Evolutionary conservation across 2,797 vertebrate species (phyloP).

Genomic region (Bovichtus diacanthus): DNA sequence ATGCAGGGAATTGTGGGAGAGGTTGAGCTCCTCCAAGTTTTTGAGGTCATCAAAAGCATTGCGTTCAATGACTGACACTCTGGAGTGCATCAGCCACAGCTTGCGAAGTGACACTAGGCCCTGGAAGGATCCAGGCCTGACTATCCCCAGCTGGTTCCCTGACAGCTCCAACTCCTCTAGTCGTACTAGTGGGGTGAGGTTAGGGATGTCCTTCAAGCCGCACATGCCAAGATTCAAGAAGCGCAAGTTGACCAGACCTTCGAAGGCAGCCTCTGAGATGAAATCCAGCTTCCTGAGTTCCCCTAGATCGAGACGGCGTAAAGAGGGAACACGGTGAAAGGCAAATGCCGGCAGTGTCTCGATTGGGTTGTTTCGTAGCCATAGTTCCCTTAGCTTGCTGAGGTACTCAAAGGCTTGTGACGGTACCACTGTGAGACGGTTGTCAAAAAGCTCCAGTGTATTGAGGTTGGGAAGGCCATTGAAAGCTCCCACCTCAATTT

Average conservation of each 20-base stretch:
- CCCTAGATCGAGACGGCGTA: constrained; percentile 93
- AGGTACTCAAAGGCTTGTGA: constrained; percentile 98
- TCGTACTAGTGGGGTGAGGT: constrained; percentile 91
- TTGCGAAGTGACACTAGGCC: constrained; percentile 92
- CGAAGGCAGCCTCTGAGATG: constrained; percentile 97
- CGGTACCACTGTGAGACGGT: constrained; percentile 94
- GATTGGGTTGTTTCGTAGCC: constrained; percentile 97
- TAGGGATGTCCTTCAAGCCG: constrained; percentile 96
- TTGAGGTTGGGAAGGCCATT: constrained; percentile 97
- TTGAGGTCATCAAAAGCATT: constrained; percentile 98
- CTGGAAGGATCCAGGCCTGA: constrained; percentile 94
- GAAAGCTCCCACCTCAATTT: constrained; percentile 97
- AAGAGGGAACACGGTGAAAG: constrained; percentile 95
- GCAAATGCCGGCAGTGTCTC: constrained; percentile 96
- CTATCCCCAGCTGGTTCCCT: constrained; percentile 92
- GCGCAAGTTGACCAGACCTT: constrained; percentile 93
- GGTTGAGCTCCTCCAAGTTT: constrained; percentile 94
- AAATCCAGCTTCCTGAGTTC: constrained; percentile 95
- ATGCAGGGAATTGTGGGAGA: constrained; percentile 96
- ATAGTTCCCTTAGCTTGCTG: constrained; percentile 95
- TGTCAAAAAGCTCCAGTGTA: constrained; percentile 98
- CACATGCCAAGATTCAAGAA: constrained; percentile 99
- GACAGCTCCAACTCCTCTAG: constrained; percentile 96
- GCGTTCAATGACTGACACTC: constrained; percentile 93
- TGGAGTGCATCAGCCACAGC: constrained; percentile 97